A percentile compares a stretch with the other conserved stretches of the same genome.
phyloP scores from a whole-genome alignment of 2,888 invertebrate genomes.

The Metallyticus violacea region DNA sequence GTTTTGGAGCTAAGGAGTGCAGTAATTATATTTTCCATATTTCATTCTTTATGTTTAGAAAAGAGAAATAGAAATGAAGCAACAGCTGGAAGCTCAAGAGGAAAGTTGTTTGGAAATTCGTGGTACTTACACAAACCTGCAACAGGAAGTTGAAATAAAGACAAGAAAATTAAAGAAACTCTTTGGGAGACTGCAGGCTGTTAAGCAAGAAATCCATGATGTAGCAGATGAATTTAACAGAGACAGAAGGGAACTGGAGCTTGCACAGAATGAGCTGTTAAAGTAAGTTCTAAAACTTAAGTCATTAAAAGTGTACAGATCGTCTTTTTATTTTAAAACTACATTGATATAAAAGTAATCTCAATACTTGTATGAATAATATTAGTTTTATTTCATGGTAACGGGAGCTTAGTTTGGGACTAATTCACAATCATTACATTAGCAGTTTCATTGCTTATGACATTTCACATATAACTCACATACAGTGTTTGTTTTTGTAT shows the following conservation, averaged over 20 bases:
- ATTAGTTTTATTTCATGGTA: constrained; percentile 1
- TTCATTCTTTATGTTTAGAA: constrained; percentile 17
- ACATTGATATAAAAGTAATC: not conserved
- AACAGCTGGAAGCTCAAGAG: constrained; percentile 89
- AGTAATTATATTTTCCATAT: not conserved
- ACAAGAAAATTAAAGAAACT: constrained; percentile 90
- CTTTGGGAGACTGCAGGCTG: constrained; percentile 73
- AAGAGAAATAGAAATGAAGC: constrained; percentile 85
- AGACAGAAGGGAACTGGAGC: constrained; percentile 89
- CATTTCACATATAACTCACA: too few species aligned
- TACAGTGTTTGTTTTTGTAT: too few species aligned
- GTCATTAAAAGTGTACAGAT: too few species aligned
- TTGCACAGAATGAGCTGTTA: constrained; percentile 85
- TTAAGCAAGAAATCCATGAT: constrained; percentile 76
- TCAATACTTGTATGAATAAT: too few species aligned
- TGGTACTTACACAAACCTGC: constrained; percentile 86
- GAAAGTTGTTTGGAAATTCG: constrained; percentile 87
- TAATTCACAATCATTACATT: too few species aligned
- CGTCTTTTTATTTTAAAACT: not conserved
- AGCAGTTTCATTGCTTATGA: too few species aligned
- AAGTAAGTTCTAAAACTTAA: constrained; percentile 48
- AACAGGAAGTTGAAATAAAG: constrained; percentile 96
- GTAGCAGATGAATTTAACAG: constrained; percentile 84
- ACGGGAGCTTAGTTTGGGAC: too few species aligned
- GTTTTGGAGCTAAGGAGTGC: not conserved